These are phyloP conservation scores for Nephrotoma appendiculata DNA, from an alignment of 2,888 invertebrate genomes.

Conservation along the genomic window DNA sequence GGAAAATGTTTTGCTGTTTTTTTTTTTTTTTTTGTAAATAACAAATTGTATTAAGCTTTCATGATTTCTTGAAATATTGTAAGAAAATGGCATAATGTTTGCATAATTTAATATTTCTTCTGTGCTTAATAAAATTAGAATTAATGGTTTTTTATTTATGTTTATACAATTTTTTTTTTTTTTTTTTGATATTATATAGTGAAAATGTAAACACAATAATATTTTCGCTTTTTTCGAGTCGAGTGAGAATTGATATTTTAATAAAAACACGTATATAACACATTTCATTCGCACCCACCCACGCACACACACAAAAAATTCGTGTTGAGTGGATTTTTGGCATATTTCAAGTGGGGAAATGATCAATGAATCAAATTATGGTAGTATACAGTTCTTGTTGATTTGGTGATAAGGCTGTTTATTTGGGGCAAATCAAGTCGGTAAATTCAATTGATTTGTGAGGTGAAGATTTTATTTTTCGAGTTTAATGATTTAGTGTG, in stretches of 20 bases:
- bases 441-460: too few species aligned
- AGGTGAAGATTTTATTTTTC: too few species aligned
- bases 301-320: background rate
- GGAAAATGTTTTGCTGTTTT: background rate
- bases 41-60: background rate
- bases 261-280: background rate
- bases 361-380: too few species aligned
- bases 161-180: background rate
- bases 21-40: background rate
- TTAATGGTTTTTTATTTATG: background rate
- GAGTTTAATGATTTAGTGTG: too few species aligned
- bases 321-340: too few species aligned
- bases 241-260: background rate
- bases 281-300: background rate
- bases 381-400: too few species aligned
- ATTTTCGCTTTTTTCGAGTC: background rate
- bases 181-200: background rate
- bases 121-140: background rate
- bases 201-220: background rate
- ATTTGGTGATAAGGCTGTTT: too few species aligned
- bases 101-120: background rate
- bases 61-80: background rate
- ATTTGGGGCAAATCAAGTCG: too few species aligned
- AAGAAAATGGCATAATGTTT: background rate
- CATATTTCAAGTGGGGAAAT: too few species aligned